A percentile compares a stretch with the other conserved stretches of the same genome.
Conservation (phyloP, 2,797 vertebrate genomes). For the Darevskia mixta region DNA sequence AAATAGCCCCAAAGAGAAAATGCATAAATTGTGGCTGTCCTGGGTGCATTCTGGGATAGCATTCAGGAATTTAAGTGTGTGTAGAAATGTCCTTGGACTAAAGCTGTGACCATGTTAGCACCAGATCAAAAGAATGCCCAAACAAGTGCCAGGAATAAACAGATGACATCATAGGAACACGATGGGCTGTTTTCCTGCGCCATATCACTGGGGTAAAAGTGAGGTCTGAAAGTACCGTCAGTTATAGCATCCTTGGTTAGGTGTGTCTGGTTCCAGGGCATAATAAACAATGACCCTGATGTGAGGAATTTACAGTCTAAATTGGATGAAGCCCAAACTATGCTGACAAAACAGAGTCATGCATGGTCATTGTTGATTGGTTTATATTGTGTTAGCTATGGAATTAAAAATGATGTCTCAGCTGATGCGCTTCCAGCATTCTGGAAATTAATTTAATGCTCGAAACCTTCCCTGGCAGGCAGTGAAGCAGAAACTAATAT, state of each 20-base stretch:
- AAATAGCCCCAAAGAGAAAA: background rate
- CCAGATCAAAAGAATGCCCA: conserved; percentile 10
- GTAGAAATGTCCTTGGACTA: conserved; percentile 43
- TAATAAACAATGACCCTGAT: conserved; percentile 28
- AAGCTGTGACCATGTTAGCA: conserved; percentile 26
- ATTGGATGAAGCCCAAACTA: conserved; percentile 18
- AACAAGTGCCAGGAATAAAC: conserved; percentile 31
- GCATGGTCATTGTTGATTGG: background rate
- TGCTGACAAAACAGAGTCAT: conserved; percentile 21
- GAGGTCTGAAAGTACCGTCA: conserved; percentile 7
- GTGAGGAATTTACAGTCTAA: conserved; percentile 1
- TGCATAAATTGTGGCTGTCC: background rate
- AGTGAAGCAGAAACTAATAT: background rate
- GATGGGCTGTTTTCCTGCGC: conserved; percentile 6
- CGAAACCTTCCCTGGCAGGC: background rate
- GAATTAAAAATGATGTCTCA: conserved; percentile 2
- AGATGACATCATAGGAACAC: conserved; percentile 22
- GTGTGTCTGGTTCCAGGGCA: conserved; percentile 2
- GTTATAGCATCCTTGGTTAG: conserved; percentile 10
- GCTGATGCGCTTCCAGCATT: background rate
- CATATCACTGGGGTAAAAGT: conserved; percentile 7
- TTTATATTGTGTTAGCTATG: conserved; percentile 21
- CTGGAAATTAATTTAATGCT: conserved; percentile 1
- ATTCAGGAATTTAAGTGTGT: conserved; percentile 26
- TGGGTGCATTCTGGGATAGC: background rate